phyloP scores from a whole-genome alignment of 2,797 vertebrate genomes.

The Bovichtus diacanthus region DNA sequence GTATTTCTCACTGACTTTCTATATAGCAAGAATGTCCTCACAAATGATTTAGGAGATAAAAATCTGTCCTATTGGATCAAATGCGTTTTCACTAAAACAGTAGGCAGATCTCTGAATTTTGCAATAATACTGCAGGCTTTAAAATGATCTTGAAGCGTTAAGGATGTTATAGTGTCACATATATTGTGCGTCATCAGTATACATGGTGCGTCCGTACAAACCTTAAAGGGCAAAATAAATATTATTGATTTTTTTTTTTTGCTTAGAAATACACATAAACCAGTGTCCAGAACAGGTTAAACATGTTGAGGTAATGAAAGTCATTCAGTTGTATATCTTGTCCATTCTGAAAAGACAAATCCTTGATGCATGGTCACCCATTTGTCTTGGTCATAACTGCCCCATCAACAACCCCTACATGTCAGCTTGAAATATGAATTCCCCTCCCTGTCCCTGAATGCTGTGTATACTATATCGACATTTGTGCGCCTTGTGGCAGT shows the following conservation, averaged over 20 bases:
- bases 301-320: conserved; percentile 29
- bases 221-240: background rate
- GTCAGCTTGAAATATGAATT: conserved; percentile 80
- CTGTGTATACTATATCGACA: conserved; percentile 67
- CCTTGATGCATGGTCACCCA: conserved; percentile 61
- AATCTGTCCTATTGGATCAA: conserved; percentile 14
- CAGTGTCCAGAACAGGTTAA: background rate
- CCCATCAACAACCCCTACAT: conserved; percentile 72
- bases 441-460: conserved; percentile 72
- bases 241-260: background rate
- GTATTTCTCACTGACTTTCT: background rate
- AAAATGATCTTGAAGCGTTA: background rate
- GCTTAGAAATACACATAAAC: background rate
- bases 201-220: background rate
- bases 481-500: conserved; percentile 55
- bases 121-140: background rate
- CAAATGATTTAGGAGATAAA: conserved; percentile 5
- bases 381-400: conserved; percentile 78
- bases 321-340: conserved; percentile 29
- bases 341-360: conserved; percentile 49
- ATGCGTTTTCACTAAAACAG: conserved; percentile 4
- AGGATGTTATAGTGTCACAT: background rate
- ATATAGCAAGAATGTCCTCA: background rate
- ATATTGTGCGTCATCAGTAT: background rate
- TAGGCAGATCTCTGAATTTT: background rate